Evolutionary conservation across 2,888 invertebrate genomes (phyloP).

Genomic region (Chrysomela aeneicollis): DNA sequence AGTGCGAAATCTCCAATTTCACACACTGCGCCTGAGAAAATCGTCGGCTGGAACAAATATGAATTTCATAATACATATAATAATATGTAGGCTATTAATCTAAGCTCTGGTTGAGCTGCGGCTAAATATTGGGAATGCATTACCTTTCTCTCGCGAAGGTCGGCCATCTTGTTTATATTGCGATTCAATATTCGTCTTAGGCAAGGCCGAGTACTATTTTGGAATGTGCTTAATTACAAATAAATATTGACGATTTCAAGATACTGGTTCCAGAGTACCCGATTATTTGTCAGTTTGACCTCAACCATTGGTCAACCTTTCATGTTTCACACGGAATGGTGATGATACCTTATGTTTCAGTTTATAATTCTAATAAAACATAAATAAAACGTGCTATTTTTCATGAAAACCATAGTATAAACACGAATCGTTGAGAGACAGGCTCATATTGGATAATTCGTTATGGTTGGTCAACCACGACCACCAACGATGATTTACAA

Average conservation of each 20-base stretch:
- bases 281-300: slow-evolving; percentile 2
- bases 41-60: neutral
- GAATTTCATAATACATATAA: neutral
- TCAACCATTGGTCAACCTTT: slow-evolving; percentile 5
- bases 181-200: slow-evolving; percentile 18
- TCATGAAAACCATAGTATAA: neutral
- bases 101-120: slow-evolving; percentile 4
- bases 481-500: too few relatives aligned
- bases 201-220: slow-evolving; percentile 36
- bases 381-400: neutral
- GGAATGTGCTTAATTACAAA: slow-evolving; percentile 30
- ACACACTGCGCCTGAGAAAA: neutral
- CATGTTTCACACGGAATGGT: neutral
- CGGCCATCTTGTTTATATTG: slow-evolving; percentile 37
- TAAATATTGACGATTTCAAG: slow-evolving; percentile 9
- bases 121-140: slow-evolving; percentile 34
- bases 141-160: slow-evolving; percentile 48
- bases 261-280: slow-evolving; percentile 11
- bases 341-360: neutral
- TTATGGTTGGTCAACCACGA: too few relatives aligned
- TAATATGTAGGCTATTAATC: neutral
- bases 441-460: too few relatives aligned
- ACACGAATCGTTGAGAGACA: too few relatives aligned
- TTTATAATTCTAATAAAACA: neutral
- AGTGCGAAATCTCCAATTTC: neutral